These are phyloP conservation scores for Biston betularia DNA, from an alignment of 2,888 invertebrate genomes.

Conservation along the genomic window DNA sequence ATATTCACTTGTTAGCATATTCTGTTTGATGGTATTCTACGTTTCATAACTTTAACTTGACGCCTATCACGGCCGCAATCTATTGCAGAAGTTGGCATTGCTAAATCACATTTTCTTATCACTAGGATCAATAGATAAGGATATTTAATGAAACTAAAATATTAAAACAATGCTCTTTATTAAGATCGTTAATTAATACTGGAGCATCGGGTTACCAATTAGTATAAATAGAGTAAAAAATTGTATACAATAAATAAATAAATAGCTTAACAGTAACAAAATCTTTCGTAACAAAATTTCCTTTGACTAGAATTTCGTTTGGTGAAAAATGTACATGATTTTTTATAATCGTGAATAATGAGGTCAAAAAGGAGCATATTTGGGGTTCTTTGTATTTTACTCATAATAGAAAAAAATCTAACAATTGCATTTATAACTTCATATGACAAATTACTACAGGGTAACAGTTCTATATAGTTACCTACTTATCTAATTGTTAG, in stretches of 20 bases:
- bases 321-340: conserved; percentile 55
- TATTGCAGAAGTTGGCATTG: no score
- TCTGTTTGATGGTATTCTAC: no score
- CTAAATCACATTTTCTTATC: no score
- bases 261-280: conserved; percentile 74
- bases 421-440: neutral
- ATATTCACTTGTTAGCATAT: no score
- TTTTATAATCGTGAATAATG: conserved; percentile 31
- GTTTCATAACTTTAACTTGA: no score
- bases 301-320: conserved; percentile 75
- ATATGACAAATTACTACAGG: neutral
- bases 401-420: neutral
- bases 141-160: conserved; percentile 47
- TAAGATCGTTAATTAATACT: conserved; percentile 70
- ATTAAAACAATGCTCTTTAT: conserved; percentile 75
- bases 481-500: neutral
- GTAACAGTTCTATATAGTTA: neutral
- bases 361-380: conserved; percentile 22
- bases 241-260: conserved; percentile 80
- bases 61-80: no score
- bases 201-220: conserved; percentile 73
- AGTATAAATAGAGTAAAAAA: conserved; percentile 77
- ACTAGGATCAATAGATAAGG: no score
- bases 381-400: conserved; percentile 20
- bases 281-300: conserved; percentile 61